Base-by-base conservation (phyloP, 2,888 invertebrate species). In the Eustalomyia histrio region DNA sequence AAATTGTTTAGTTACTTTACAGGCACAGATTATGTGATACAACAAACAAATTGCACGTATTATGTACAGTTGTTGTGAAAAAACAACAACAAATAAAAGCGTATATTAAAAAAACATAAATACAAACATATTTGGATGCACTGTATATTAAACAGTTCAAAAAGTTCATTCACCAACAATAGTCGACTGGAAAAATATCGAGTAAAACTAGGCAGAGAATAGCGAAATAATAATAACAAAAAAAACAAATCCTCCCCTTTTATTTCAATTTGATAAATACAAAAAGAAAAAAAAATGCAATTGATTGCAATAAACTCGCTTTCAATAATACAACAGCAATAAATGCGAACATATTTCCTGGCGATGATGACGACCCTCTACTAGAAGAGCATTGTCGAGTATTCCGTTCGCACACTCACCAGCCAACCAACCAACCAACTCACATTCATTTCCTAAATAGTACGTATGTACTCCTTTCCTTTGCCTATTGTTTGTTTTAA, bases 111-210 rank as follows among this genome's bases (percentile, higher is more conserved):
- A 60, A 55, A 17, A n/a, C 47, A 29, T 18, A 65, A 3, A 53
- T 17, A 67, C 52, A 80, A 57, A 81, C 64, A 50, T 63, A 67
- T 65, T 43, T 63, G 16, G 9, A 35, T 24, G 17, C 43, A 43
- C 14, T 57, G 12, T 68, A 16, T 71, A 78, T 75, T 78, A 63
- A 53, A 63, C 61, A 71, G 81, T 78, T 67, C 74, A 67, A 57
- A 78, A 78, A 83, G 83, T 84, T 83, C 82, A 82, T 83, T 84
- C 83, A 84, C 82, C 84, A 82, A 72, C 76, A 64, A 55, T 64
- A 63, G 67, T 81, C 76, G 82, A 76, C 72, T 72, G 35, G 58
- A 43, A 75, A 29, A 73, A 73, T 68, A 79, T 55, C 72, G 67
- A 69, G 67, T 67, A 78, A 72, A 68, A 76, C 67, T 72, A 72